phyloP scores from a whole-genome alignment of 2,113 vertebrate species.

The Pogona vitticeps region DNA sequence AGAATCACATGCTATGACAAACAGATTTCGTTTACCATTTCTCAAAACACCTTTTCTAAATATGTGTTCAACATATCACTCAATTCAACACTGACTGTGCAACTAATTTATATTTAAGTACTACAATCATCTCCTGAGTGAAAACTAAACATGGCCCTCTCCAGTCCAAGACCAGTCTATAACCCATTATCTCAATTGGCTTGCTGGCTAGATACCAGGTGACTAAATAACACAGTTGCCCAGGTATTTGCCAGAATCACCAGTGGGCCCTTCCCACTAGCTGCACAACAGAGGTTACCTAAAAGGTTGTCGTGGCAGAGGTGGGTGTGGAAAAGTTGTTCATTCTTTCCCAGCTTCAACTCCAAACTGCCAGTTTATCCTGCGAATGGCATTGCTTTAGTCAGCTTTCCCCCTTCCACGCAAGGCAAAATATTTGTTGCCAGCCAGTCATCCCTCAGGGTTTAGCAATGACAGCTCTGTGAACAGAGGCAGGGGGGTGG shows the following conservation, averaged over 20 bases:
- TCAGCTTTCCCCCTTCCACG: background rate
- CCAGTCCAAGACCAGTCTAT: too few relatives aligned
- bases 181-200: background rate
- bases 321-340: too few relatives aligned
- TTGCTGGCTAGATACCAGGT: background rate
- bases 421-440: slow-evolving; percentile 15
- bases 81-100: too few relatives aligned
- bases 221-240: background rate
- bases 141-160: background rate
- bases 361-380: background rate
- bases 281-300: background rate
- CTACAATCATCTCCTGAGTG: too few relatives aligned
- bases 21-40: too few relatives aligned
- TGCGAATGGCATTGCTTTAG: background rate
- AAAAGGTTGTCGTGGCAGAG: background rate
- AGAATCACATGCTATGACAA: too few relatives aligned
- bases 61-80: too few relatives aligned
- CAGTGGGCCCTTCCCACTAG: too few relatives aligned
- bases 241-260: background rate
- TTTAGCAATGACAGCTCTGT: slow-evolving; percentile 7
- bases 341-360: background rate
- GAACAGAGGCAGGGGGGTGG: background rate
- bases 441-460: background rate
- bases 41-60: too few relatives aligned
- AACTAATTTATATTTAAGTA: too few relatives aligned